Conservation (phyloP, 1,140 invertebrate species). For the Cotesia vestalis region DNA sequence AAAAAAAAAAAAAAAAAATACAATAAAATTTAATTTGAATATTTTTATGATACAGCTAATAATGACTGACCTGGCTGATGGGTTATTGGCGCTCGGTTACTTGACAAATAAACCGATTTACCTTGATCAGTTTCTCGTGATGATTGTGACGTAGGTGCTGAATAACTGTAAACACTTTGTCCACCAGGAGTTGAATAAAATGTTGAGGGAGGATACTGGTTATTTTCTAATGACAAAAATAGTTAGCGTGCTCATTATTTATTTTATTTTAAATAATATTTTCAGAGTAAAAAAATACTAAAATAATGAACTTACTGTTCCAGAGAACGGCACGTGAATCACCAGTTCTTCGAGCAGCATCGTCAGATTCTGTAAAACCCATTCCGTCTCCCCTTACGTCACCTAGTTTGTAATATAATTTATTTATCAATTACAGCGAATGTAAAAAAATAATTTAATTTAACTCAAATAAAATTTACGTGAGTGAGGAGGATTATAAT, state of each 20-base stretch:
- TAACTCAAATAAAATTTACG: conserved; percentile 62
- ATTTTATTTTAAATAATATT: conserved; percentile 35
- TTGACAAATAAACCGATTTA: conserved; percentile 59
- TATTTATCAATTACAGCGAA: conserved; percentile 19
- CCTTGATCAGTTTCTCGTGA: conserved; percentile 56
- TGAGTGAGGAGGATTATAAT: conserved; percentile 64
- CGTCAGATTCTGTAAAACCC: conserved; percentile 79
- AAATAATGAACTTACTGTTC: conserved; percentile 74
- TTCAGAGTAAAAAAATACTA: conserved; percentile 12
- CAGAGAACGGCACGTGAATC: conserved; percentile 80
- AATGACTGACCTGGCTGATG: conserved; percentile 53
- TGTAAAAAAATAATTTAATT: conserved; percentile 16
- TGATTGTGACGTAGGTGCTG: conserved; percentile 54
- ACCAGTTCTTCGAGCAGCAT: conserved; percentile 76
- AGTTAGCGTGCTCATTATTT: neutral
- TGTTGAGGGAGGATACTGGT: conserved; percentile 56
- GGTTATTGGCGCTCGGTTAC: conserved; percentile 50
- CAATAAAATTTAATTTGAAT: conserved; percentile 13
- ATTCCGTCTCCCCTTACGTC: conserved; percentile 44
- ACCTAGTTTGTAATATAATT: conserved; percentile 35
- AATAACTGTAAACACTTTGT: conserved; percentile 58
- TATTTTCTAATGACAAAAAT: conserved; percentile 49
- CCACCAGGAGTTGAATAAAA: conserved; percentile 56
- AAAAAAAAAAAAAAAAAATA: conserved; percentile 6
- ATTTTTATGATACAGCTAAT: neutral